Evolutionary conservation across 2,113 vertebrate species (phyloP).

Genomic region (Kryptolebias marmoratus): DNA sequence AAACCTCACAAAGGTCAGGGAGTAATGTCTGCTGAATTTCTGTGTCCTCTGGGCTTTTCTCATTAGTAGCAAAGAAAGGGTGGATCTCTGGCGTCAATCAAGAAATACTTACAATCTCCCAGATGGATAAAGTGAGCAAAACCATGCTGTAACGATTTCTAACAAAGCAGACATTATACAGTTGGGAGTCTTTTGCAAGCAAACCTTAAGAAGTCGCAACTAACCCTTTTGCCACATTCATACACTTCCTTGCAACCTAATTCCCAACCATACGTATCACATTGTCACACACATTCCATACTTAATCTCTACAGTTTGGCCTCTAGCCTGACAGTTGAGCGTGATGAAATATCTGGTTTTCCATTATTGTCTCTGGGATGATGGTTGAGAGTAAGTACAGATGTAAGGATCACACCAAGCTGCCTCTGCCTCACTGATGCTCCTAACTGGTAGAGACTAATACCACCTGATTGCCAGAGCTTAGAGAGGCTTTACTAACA

Average conservation of each 20-base stretch:
- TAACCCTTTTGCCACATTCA: slow-evolving; percentile 34
- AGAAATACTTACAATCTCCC: slow-evolving; percentile 58
- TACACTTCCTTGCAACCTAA: slow-evolving; percentile 17
- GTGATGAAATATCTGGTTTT: slow-evolving; percentile 76
- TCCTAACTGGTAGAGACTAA: slow-evolving; percentile 63
- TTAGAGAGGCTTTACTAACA: slow-evolving; percentile 61
- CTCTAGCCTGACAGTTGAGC: slow-evolving; percentile 70
- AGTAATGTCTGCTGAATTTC: slow-evolving; percentile 70
- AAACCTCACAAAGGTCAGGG: slow-evolving; percentile 71
- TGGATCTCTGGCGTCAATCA: slow-evolving; percentile 70
- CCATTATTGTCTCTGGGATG: slow-evolving; percentile 73
- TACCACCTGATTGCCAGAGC: slow-evolving; percentile 70
- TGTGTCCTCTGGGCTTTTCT: slow-evolving; percentile 69
- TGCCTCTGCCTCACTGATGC: slow-evolving; percentile 59
- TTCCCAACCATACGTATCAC: slow-evolving; percentile 50
- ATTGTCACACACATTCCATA: slow-evolving; percentile 63
- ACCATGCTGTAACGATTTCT: slow-evolving; percentile 22
- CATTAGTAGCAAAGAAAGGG: slow-evolving; percentile 68
- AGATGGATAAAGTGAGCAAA: slow-evolving; percentile 48
- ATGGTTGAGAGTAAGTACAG: slow-evolving; percentile 71
- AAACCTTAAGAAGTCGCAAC: slow-evolving; percentile 45
- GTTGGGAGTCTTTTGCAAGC: slow-evolving; percentile 44
- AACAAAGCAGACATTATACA: slow-evolving; percentile 58
- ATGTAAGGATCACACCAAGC: slow-evolving; percentile 61
- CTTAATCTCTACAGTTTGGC: slow-evolving; percentile 61